Base-by-base conservation (phyloP, 1,140 invertebrate genomes). In the Phthorimaea operculella region DNA sequence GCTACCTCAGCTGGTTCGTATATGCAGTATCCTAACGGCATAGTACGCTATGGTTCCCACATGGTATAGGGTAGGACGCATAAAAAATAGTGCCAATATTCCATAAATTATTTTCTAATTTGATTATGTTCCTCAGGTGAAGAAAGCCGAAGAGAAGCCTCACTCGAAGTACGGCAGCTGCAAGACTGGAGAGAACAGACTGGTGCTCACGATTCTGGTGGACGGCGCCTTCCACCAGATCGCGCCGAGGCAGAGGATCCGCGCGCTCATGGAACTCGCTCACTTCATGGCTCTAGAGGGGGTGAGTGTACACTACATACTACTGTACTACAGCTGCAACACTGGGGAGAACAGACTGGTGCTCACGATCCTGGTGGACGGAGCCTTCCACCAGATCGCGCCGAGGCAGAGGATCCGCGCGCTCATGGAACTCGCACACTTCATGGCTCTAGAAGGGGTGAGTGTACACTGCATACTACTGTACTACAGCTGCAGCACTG, bases 361-460 rank as follows among this genome's bases (percentile, higher is more conserved):
- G 42, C 62, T 87, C 39, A 71, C 74, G 33, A 77, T 86, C 14
- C 63, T 86, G 14, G 66, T 85, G 33, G 79, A 83, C 57, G 74
- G 70, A 11, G 63, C 70, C 50, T 82, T 86, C 67, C 71, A 79
- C 36, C 71, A 74, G 52, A 79, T 86, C 39, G 60, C 70, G 10
- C 71, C 83, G 11, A 70, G 83, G 10, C 80, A 85, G 49, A 61
- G 83, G 57, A 82, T 81, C 61, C 69, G 77, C 9, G 78, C 83
- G 42, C 78, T 86, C 48, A 85, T 80, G 76, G 75, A 85, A 18
- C 65, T 86, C 11, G 79, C 85, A n/a, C 70, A 66, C 57, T 87
- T 87, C 57, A 86, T 87, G 83, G 85, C 81, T 33, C 60, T 87
- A 0, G 79, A 85, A 59, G 72, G 80, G 63, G 85, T 87, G 62